Evolutionary conservation across 2,113 vertebrate species (phyloP).

Genomic region (Rhombomys opimus): DNA sequence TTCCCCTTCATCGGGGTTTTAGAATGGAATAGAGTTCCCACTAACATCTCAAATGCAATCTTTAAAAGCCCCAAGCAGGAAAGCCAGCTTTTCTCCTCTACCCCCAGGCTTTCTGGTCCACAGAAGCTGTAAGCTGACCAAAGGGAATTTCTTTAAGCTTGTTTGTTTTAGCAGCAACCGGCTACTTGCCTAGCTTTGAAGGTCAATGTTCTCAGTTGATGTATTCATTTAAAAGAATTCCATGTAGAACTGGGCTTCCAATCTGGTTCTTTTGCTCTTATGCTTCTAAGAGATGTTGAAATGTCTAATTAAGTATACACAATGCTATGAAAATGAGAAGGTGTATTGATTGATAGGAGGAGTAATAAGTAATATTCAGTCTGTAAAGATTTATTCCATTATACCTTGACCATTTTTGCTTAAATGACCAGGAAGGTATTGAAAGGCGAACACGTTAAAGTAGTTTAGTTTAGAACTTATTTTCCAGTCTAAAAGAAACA

Average conservation of each 20-base stretch:
- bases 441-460: not conserved
- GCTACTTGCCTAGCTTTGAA: constrained; percentile 24
- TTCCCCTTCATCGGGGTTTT: not conserved
- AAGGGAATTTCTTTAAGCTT: not conserved
- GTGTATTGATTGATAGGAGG: not conserved
- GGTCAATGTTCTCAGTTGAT: constrained; percentile 3
- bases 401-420: not conserved
- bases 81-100: not conserved
- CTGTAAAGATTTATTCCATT: constrained; percentile 4
- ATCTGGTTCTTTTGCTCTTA: constrained; percentile 4
- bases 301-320: not conserved
- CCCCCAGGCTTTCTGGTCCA: not conserved
- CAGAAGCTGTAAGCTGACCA: not conserved
- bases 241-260: not conserved
- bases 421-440: not conserved
- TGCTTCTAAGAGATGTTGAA: not conserved
- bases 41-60: not conserved
- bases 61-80: not conserved
- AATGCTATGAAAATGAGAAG: not conserved
- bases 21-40: not conserved
- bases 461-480: constrained; percentile 44
- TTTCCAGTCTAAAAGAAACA: constrained; percentile 39
- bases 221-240: not conserved
- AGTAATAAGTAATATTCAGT: not conserved
- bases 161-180: not conserved